Percentiles rank a stretch among this genome's conserved stretches.
Evolutionary conservation across 2,113 vertebrate genomes (phyloP).

Genomic region (Eulacestoma nigropectus): DNA sequence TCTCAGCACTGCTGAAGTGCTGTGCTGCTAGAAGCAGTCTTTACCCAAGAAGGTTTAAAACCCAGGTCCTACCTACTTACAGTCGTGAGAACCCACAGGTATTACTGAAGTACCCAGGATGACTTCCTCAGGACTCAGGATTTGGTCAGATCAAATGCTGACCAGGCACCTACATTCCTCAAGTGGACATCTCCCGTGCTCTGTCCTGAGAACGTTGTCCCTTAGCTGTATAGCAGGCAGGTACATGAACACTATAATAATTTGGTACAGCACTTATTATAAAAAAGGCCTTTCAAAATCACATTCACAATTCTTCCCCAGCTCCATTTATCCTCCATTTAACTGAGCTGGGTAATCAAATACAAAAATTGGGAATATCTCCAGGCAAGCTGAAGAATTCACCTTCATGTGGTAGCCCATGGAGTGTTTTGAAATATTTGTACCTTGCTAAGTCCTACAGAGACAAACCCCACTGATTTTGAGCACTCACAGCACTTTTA

Average conservation of each 20-base stretch:
- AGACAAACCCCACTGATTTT: neutral
- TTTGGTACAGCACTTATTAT: neutral
- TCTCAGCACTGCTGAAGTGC: neutral
- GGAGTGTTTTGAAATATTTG: neutral
- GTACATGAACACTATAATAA: rapidly evolving
- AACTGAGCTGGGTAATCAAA: neutral
- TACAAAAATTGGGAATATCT: neutral
- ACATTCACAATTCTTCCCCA: neutral
- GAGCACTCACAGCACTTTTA: neutral
- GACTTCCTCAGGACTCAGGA: neutral
- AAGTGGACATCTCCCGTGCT: neutral
- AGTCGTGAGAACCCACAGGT: neutral
- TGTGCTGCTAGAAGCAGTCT: neutral
- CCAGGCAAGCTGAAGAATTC: neutral
- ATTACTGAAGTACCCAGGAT: neutral
- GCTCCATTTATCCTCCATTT: neutral
- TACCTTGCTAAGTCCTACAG: neutral
- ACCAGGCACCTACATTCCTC: neutral
- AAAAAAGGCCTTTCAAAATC: neutral
- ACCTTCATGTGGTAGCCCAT: neutral
- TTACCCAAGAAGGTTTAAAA: neutral
- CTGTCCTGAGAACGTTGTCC: neutral
- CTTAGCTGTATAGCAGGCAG: neutral
- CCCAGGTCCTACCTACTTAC: neutral
- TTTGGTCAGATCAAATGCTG: neutral